Conservation (phyloP, 1,140 invertebrate genomes). For the Penaeus chinensis region DNA sequence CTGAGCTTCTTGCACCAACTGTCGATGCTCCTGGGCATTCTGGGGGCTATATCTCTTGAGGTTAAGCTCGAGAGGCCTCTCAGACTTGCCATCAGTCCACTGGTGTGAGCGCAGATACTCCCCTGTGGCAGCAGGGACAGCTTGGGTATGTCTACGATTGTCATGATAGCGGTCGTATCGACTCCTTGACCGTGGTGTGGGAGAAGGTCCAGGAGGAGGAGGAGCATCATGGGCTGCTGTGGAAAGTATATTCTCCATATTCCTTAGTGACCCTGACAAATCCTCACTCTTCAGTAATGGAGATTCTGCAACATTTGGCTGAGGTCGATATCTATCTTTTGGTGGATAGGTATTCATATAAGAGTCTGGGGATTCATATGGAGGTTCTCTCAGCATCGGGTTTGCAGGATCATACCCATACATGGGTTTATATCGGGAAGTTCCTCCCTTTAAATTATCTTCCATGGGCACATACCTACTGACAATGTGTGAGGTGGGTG, state of each 20-base stretch:
- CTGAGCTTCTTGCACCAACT: constrained; percentile 70
- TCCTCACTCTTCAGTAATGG: constrained; percentile 51
- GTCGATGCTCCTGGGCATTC: constrained; percentile 65
- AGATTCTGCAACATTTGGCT: constrained; percentile 42
- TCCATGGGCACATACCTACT: constrained; percentile 57
- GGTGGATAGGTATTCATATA: constrained; percentile 54
- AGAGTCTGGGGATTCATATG: constrained; percentile 47
- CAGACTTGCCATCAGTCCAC: constrained; percentile 54
- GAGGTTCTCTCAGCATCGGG: constrained; percentile 37
- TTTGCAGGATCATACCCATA: constrained; percentile 53
- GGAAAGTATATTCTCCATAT: constrained; percentile 53
- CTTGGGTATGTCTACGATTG: constrained; percentile 61
- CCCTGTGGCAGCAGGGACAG: constrained; percentile 38
- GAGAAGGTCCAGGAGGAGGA: constrained; percentile 26
- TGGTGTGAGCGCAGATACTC: constrained; percentile 41
- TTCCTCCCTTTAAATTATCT: constrained; percentile 37
- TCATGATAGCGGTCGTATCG: constrained; percentile 56
- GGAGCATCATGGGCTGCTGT: constrained; percentile 28
- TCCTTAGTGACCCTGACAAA: constrained; percentile 46
- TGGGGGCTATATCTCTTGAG: constrained; percentile 57
- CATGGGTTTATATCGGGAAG: constrained; percentile 36
- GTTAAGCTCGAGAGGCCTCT: constrained; percentile 55
- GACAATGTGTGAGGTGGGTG: constrained; percentile 51
- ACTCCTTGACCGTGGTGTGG: constrained; percentile 38
- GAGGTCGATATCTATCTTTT: constrained; percentile 43